Base-by-base conservation (phyloP, 2,113 vertebrate species). In the Danionella cerebrum region DNA sequence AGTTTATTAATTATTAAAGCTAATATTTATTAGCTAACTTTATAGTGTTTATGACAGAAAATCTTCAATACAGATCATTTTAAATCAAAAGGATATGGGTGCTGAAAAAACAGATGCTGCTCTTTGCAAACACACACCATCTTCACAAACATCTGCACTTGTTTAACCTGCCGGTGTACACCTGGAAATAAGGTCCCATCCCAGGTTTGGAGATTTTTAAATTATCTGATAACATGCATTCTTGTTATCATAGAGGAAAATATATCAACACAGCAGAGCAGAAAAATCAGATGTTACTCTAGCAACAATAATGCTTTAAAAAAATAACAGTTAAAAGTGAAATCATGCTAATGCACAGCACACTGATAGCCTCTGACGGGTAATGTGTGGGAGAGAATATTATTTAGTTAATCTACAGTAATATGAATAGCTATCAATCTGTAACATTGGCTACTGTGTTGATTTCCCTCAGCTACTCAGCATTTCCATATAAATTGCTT, bases 401-500 rank as follows among this genome's bases (percentile, higher is more conserved):
- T 76, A 75, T 80, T 79, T 74, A 57, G 50, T 35, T 14, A 59
- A 72, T 71, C 19, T 75, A 76, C 64, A 58, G 63, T 71, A 53
- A 62, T 51, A 42, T 54, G 70, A 63, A 38, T 50, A 74, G 82
- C 83, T 79, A 86, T 85, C 73, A 79, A 79, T 84, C 72, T 78
- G 73, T 70, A 81, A 75, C 83, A 84, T 84, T 80, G 83, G 74
- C 71, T 71, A 65, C 76, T 72, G 75, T 74, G 80, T 80, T 86
- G 82, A 85, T 85, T 83, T 82, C 74, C 79, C 69, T 44, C 58
- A 80, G 77, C 78, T 80, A 83, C 78, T 65, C 69, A 79, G 54
- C 77, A 87, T 87, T 86, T 86, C 84, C 85, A 87, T 87, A 84
- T 87, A 88, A 84, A 88, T 88, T 88, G 84, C 76, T 85, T 88